Evolutionary conservation across 2,888 invertebrate species (phyloP), one percentile per base, ranked within the genome.

Genomic region (Aporophyla lueneburgensis): DNA sequence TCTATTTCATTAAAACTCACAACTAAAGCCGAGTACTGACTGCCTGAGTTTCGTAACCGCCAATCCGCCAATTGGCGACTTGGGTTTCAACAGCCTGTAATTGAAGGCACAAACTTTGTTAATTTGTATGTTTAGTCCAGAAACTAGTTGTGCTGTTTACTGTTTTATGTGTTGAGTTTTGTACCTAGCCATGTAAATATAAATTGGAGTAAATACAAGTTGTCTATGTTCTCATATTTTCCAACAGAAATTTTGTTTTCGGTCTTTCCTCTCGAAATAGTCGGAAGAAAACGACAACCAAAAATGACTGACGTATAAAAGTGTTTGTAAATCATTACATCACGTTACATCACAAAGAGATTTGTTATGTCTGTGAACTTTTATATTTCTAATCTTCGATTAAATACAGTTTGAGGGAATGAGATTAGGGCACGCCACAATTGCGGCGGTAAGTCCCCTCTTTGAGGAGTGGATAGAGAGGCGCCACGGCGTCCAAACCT

Each of bases 101-200:
- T 75, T 85, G 71, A 83, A 83, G 58, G 72, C 73, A 62, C 51
- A 14, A 83, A 83, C 71, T 85, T 83, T 78, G 83, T 82, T 74
- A 70, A 85, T 85, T 74, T 85, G 65, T 76, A 58, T 81, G 76
- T 80, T 80, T 70, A 67, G 70, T 70, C 59, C 19, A 53, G 24
- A 40, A 85, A 74, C 59, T 76, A 56, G 62, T 70, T 76, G 51
- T 71, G 69, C n/a, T 75, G 66, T 72, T 67, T 66, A 68, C 63
- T 71, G 59, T 63, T 79, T 78, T 71, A 56, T 51, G 49, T 76
- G 53, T 66, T 61, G 19, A 74, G 19, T 62, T 67, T n/a, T 19
- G 46, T 27, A n/a, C 9, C 24, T 62, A 67, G 5, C 10, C 46
- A 51, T 49, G 12, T 62, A 5, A 6, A 54, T 24, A 33, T 40